Conservation (phyloP, 2,888 invertebrate genomes). For the Quadriops clusia region DNA sequence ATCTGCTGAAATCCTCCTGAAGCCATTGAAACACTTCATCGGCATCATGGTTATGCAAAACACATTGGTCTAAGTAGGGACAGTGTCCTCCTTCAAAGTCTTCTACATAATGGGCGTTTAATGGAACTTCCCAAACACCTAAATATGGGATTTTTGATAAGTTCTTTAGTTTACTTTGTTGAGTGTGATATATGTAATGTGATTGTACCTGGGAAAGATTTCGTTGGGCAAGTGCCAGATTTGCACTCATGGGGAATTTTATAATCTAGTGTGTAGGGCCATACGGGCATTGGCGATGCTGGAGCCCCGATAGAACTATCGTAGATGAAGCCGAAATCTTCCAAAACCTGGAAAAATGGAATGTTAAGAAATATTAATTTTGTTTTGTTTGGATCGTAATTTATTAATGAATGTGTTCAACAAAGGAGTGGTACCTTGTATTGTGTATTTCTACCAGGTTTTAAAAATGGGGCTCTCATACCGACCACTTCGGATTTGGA, state of each 20-base stretch:
- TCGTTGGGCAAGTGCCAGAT: conserved; percentile 82
- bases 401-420: neutral
- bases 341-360: conserved; percentile 54
- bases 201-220: conserved; percentile 68
- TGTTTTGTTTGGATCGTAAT: neutral
- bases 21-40: conserved; percentile 74
- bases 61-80: conserved; percentile 85
- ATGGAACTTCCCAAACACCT: conserved; percentile 86
- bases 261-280: conserved; percentile 92
- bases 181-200: conserved; percentile 4
- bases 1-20: conserved; percentile 74
- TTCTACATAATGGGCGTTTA: conserved; percentile 82
- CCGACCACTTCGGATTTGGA: conserved; percentile 73
- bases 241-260: conserved; percentile 89
- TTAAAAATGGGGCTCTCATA: conserved; percentile 78
- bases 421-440: conserved; percentile 52
- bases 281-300: conserved; percentile 65
- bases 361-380: neutral
- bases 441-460: conserved; percentile 86
- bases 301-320: conserved; percentile 86
- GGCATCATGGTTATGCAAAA: conserved; percentile 73
- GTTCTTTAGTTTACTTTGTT: conserved; percentile 1
- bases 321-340: conserved; percentile 86
- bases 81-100: conserved; percentile 86
- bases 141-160: conserved; percentile 15